phyloP scores from a whole-genome alignment of 2,888 invertebrate genomes.

The Steinernema carpocapsae region DNA sequence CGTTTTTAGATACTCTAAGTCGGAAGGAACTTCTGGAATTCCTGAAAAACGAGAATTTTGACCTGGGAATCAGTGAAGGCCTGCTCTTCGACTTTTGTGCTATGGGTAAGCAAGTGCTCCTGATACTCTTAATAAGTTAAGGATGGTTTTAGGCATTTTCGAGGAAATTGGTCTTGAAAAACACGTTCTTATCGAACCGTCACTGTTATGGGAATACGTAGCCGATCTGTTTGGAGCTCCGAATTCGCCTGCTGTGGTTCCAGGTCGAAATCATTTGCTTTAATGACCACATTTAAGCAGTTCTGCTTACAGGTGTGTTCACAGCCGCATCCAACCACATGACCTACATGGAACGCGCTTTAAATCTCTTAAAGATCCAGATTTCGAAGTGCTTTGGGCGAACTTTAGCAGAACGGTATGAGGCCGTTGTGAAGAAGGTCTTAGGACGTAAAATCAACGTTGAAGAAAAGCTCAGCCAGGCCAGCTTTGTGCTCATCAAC shows the following conservation, averaged over 20 bases:
- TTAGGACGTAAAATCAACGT: neutral
- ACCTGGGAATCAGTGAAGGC: conserved; percentile 49
- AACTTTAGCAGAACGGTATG: neutral
- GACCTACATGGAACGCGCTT: conserved; percentile 24
- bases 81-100: conserved; percentile 50
- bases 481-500: conserved; percentile 48
- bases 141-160: conserved; percentile 44
- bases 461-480: conserved; percentile 41
- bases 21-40: conserved; percentile 40
- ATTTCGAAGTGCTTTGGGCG: neutral
- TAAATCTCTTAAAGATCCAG: neutral
- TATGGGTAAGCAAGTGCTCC: conserved; percentile 37
- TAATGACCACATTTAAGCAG: too few relatives aligned
- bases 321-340: conserved; percentile 31
- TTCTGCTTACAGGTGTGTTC: too few relatives aligned
- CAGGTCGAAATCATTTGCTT: too few relatives aligned
- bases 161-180: conserved; percentile 45
- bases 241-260: conserved; percentile 13
- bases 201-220: neutral
- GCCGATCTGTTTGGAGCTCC: conserved; percentile 16
- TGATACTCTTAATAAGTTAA: neutral
- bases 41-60: conserved; percentile 47
- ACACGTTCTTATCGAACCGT: conserved; percentile 14
- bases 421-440: neutral
- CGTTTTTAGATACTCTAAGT: conserved; percentile 35